Base-by-base conservation (phyloP, 2,888 invertebrate species). In the Macrosiphum euphorbiae region DNA sequence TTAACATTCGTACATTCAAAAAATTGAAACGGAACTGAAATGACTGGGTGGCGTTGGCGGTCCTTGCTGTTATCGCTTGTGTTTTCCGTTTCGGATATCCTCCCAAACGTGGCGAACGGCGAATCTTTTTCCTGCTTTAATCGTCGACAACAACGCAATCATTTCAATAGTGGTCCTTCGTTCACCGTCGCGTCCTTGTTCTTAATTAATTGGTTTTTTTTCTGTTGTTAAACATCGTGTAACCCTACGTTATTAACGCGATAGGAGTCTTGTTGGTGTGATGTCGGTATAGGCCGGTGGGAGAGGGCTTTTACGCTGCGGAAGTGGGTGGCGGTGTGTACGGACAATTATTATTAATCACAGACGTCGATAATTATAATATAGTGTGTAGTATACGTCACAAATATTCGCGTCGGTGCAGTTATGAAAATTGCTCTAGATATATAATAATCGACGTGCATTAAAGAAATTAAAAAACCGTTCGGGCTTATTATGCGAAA, bases 371-470 rank as follows among this genome's bases (percentile, higher is more conserved):
- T 78, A 78, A 78, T 78, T 78, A 20, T 78, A 35, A 67, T n/a
- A 26, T 61, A 24, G 55, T 55, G 55, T 55, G 55, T 24, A 24
- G 16, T n/a, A 13, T 24, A 90, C 90, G 52, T 90, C 78, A 52
- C 67, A 84, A 84, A 90, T 52, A 90, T 78, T 84, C 41, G 52
- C 41, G 52, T 52, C 52, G 90, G 52, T 35, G 35, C 85, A 44
- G 84, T 90, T 90, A 28, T 47, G 41, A 90, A 90, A 50, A 84
- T 90, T 41, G 16, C 84, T 7, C 13, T 41, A 28, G 52, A 84
- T 24, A 67, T 24, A 67, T 52, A 35, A 88, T 84, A 84, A 90
- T 84, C 78, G 78, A 78, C 35, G 90, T 90, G 78, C 67, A 78
- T 90, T 90, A 41, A 90, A 90, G 52, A 52, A 78, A 26, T 78